A percentile compares a stretch with the other conserved stretches of the same genome.
phyloP scores from a whole-genome alignment of 2,888 invertebrate genomes.

The Meta bourneti region DNA sequence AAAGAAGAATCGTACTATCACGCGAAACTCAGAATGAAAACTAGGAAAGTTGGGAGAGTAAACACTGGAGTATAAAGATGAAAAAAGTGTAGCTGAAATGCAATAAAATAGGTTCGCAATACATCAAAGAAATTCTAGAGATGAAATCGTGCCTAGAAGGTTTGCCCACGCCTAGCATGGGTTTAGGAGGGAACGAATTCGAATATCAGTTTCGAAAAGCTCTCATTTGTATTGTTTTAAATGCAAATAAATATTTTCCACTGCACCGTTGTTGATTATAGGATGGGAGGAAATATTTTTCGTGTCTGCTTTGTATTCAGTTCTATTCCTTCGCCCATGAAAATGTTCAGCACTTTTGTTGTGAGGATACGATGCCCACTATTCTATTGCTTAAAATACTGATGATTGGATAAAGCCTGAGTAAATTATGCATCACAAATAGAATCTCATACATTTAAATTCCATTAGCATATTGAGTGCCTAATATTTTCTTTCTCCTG shows the following conservation, averaged over 20 bases:
- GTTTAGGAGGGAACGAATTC: neutral
- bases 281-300: neutral
- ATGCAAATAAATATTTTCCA: conserved; percentile 58
- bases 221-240: conserved; percentile 56
- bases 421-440: too few relatives aligned
- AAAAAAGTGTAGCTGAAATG: conserved; percentile 47
- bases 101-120: conserved; percentile 72
- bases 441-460: too few relatives aligned
- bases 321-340: neutral
- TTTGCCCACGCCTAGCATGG: conserved; percentile 1
- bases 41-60: conserved; percentile 62
- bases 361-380: too few relatives aligned
- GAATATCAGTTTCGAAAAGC: conserved; percentile 19
- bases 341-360: too few relatives aligned
- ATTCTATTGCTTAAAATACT: too few relatives aligned
- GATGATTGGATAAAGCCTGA: too few relatives aligned
- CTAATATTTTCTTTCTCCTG: too few relatives aligned
- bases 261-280: conserved; percentile 30
- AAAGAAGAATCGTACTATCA: conserved; percentile 49
- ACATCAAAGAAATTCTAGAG: conserved; percentile 69
- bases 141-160: conserved; percentile 63
- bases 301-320: neutral
- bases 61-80: conserved; percentile 52
- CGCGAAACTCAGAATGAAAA: conserved; percentile 71
- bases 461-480: too few relatives aligned